These are phyloP conservation scores for Tetragonula carbonaria DNA, from an alignment of 2,888 invertebrate species.

Conservation along the genomic window DNA sequence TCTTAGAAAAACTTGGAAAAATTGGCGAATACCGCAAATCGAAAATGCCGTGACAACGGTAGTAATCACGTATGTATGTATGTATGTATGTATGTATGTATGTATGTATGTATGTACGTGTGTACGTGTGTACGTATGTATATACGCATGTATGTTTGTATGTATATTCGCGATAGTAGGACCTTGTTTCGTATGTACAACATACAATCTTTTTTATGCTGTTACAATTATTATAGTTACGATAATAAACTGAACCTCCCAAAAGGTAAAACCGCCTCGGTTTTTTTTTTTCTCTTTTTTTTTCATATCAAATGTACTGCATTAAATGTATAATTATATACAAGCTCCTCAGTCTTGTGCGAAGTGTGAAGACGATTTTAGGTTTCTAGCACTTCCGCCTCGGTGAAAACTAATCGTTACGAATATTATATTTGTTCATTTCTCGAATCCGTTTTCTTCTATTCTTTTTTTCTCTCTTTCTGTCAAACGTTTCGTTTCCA, in stretches of 20 bases:
- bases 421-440: conserved; percentile 15
- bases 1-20: conserved; percentile 33
- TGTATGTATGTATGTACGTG: background rate
- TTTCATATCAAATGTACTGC: conserved; percentile 70
- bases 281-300: background rate
- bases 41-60: conserved; percentile 61
- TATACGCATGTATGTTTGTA: background rate
- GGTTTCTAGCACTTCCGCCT: conserved; percentile 42
- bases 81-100: background rate
- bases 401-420: conserved; percentile 46
- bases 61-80: conserved; percentile 35
- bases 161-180: conserved; percentile 59
- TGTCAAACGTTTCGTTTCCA: conserved; percentile 1
- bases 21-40: conserved; percentile 30
- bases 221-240: conserved; percentile 37
- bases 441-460: conserved; percentile 10
- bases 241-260: conserved; percentile 56
- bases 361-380: conserved; percentile 56
- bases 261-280: conserved; percentile 50
- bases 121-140: background rate
- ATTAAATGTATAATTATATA: conserved; percentile 68
- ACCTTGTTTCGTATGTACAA: conserved; percentile 64
- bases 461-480: background rate
- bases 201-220: conserved; percentile 49
- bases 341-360: conserved; percentile 76